Base-by-base conservation (phyloP, 2,797 vertebrate species). In the Distichodus sexfasciatus region DNA sequence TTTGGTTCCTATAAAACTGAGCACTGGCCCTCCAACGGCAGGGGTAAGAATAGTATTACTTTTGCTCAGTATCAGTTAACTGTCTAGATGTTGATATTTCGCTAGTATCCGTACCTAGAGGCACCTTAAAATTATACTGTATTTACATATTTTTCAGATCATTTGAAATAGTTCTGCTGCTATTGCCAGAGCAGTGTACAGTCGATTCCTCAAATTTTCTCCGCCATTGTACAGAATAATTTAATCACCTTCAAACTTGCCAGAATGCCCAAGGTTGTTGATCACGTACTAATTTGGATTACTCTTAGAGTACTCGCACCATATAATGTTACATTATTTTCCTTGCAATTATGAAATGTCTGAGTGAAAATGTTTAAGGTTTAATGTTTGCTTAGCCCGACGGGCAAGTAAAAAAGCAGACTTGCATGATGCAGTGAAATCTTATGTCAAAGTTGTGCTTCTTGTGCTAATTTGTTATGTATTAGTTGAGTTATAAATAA, bases 1-100 rank as follows among this genome's bases (percentile, higher is more conserved):
- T 91, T 92, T 72, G 93, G 93, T 14, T 82, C 81, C 41, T 90
- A 91, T 21, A 86, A 90, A n/a, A n/a, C n/a, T n/a, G n/a, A 36
- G 87, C 87, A 2, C 73, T 92, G 31, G 82, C 88, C 76, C 93
- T n/a, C n/a, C n/a, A n/a, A n/a, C 33, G 90, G 83, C 67, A 87
- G 71, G 91, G 87, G 90, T 92, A 92, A 81, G 82, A 67, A 11
- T 28, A 11, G 6, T n/a, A n/a, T n/a, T n/a, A n/a, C n/a, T n/a
- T n/a, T n/a, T n/a, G n/a, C n/a, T n/a, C n/a, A n/a, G n/a, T n/a
- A n/a, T n/a, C n/a, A n/a, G n/a, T n/a, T n/a, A n/a, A n/a, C n/a
- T n/a, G n/a, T n/a, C n/a, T n/a, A n/a, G n/a, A n/a, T n/a, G n/a
- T n/a, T n/a, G n/a, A n/a, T n/a, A n/a, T n/a, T n/a, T n/a, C n/a